Percentiles rank a stretch among this genome's conserved stretches.
Evolutionary conservation across 2,113 vertebrate species (phyloP).

Genomic region (Chaenocephalus aceratus): DNA sequence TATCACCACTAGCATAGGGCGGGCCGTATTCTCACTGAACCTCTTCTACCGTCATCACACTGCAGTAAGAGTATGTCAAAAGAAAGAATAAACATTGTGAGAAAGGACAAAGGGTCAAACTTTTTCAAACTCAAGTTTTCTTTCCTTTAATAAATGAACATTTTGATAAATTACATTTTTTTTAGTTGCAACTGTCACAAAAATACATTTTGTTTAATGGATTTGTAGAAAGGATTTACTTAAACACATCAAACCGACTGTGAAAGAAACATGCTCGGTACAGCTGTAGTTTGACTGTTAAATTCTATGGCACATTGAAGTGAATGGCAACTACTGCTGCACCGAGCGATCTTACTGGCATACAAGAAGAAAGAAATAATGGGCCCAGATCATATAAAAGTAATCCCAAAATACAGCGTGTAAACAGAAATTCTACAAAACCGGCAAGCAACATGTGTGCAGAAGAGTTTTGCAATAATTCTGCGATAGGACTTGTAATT

Average conservation of each 20-base stretch:
- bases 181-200: conserved; percentile 79
- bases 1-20: not conserved
- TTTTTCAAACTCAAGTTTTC: conserved; percentile 43
- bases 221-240: conserved; percentile 76
- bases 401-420: conserved; percentile 41
- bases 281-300: conserved; percentile 21
- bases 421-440: conserved; percentile 39
- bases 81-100: not conserved
- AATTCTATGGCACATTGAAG: conserved; percentile 19
- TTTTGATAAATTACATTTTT: conserved; percentile 82
- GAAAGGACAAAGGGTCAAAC: conserved; percentile 1
- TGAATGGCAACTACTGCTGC: conserved; percentile 27
- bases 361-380: not conserved
- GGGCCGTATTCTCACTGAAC: conserved; percentile 3
- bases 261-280: conserved; percentile 55
- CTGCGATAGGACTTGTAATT: not conserved
- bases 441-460: conserved; percentile 14
- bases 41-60: not conserved
- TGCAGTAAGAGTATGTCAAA: not conserved
- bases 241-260: conserved; percentile 61
- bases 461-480: conserved; percentile 18
- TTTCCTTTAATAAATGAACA: conserved; percentile 80
- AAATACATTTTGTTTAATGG: conserved; percentile 77
- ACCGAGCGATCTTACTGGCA: conserved; percentile 29
- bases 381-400: conserved; percentile 9